Base-by-base conservation (phyloP, 1,140 invertebrate species). In the Meloidogyne chitwoodi region DNA sequence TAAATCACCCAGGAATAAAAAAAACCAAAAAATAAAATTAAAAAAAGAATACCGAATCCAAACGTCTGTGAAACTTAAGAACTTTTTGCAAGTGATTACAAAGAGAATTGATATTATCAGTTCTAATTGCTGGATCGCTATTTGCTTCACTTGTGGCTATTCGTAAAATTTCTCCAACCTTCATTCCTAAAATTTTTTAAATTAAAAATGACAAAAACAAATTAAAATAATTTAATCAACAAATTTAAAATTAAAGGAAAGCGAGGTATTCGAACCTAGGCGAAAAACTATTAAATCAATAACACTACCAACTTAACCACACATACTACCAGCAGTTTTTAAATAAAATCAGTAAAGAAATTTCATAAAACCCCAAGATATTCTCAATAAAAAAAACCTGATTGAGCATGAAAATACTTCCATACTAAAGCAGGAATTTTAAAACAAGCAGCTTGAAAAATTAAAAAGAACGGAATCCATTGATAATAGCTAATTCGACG, bases 401-500 rank as follows among this genome's bases (percentile, higher is more conserved):
- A 87, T 68, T 87, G 87, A 19, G 72, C 76, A 22, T 80, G 81
- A 62, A 88, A 84, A 75, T 88, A 86, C 64, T 87, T 88, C 88
- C 88, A 89, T 19, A 89, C 79, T 29, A 89, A 82, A 68, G 87
- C 85, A 29, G 88, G 88, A 24, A 89, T 68, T 61, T 87, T 85
- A 79, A 89, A 89, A 61, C 88, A 80, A 16, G 85, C 79, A 19
- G 88, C 88, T 81, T 88, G 85, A 64, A 89, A 82, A 1, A 88
- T 61, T 8, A 89, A 76, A 48, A 89, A 84, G 68, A 89, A 88
- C 0, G 89, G 88, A 29, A 89, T 88, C 89, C 89, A 89, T 64
- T 89, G 89, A 81, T 89, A 89, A 77, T 89, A 89, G 22, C 76
- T 79, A 38, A 83, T 83, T 26, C 73, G 34, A 16, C 71, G 72